phyloP scores from a whole-genome alignment of 2,888 invertebrate species.

The Xestoiulus laeticollis region DNA sequence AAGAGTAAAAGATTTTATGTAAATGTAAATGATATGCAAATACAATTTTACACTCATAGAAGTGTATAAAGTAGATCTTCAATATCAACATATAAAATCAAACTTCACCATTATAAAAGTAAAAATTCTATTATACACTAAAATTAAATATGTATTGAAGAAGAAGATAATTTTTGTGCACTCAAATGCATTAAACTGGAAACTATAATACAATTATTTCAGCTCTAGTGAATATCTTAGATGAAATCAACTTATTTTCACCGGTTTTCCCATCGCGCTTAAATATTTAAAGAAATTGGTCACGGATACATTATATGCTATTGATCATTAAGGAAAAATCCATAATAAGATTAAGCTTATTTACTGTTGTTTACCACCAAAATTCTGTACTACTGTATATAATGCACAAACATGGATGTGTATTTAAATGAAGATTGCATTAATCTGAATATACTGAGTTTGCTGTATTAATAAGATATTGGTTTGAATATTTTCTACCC shows the following conservation, averaged over 20 bases:
- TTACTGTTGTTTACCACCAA: not conserved
- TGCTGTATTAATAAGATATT: no score
- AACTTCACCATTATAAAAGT: not conserved
- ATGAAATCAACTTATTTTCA: not conserved
- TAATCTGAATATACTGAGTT: no score
- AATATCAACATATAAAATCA: no score
- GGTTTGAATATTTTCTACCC: no score
- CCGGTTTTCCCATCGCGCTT: not conserved
- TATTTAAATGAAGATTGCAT: no score
- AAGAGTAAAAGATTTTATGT: no score
- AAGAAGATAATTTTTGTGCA: not conserved
- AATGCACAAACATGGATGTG: no score
- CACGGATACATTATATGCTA: not conserved
- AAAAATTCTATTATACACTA: not conserved
- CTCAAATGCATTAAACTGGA: not conserved
- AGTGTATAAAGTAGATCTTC: no score
- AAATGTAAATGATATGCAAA: no score
- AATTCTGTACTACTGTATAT: not conserved
- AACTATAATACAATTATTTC: not conserved
- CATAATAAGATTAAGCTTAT: not conserved
- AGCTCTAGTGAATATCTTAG: not conserved
- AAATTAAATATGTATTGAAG: not conserved
- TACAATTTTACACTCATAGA: no score
- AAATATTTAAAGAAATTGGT: conserved; percentile 8
- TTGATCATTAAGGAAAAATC: not conserved